These are phyloP conservation scores for Thyatira batis DNA, from an alignment of 2,888 invertebrate genomes.

Conservation along the genomic window DNA sequence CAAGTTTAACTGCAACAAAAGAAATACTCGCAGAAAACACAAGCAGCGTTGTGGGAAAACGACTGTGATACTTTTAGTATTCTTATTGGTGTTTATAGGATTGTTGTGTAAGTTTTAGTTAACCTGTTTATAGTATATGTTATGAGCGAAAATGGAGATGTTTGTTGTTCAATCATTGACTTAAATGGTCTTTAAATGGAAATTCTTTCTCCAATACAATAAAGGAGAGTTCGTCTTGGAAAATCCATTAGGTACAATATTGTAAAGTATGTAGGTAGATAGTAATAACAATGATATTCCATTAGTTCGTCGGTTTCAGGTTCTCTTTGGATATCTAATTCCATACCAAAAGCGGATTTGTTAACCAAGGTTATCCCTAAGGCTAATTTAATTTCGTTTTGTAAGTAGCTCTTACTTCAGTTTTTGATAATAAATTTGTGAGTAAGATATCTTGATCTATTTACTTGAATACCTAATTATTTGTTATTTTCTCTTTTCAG, in stretches of 20 bases:
- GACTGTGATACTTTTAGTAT: conserved; percentile 37
- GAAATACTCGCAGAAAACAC: conserved; percentile 47
- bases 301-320: conserved; percentile 45
- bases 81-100: conserved; percentile 38
- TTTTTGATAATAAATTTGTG: conserved; percentile 21
- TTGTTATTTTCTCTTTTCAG: conserved; percentile 17
- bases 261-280: neutral
- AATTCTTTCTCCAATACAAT: too few relatives aligned
- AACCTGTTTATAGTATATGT: conserved; percentile 7
- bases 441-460: too few relatives aligned
- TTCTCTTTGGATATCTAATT: conserved; percentile 39
- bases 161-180: conserved; percentile 6
- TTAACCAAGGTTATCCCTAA: conserved; percentile 46
- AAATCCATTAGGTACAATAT: too few relatives aligned
- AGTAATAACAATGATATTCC: conserved; percentile 3
- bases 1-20: conserved; percentile 42
- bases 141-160: neutral
- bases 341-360: conserved; percentile 40
- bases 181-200: neutral
- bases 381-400: conserved; percentile 43
- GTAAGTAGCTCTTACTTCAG: conserved; percentile 39
- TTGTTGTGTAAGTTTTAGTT: conserved; percentile 42
- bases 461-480: neutral
- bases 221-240: too few relatives aligned
- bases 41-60: conserved; percentile 38